These are phyloP conservation scores for Echeneis naucrates DNA, from an alignment of 2,797 vertebrate species.

Conservation along the genomic window DNA sequence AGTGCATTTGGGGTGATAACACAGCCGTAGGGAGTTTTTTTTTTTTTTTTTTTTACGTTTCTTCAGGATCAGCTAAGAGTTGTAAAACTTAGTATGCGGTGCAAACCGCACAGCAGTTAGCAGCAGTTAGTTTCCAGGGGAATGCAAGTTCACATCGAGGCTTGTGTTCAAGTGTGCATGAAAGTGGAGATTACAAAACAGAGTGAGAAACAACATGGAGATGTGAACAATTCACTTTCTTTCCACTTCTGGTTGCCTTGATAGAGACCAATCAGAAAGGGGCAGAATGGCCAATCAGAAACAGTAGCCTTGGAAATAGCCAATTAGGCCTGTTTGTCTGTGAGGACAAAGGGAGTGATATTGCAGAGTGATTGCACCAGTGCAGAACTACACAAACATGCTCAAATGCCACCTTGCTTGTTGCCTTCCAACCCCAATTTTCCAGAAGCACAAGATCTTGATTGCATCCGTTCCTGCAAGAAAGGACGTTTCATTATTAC, in stretches of 20 bases:
- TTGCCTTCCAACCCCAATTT: slow-evolving; percentile 80
- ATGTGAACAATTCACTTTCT: slow-evolving; percentile 61
- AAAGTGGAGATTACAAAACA: slow-evolving; percentile 34
- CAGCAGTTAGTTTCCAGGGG: neutral
- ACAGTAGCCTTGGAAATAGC: slow-evolving; percentile 70
- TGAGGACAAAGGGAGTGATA: slow-evolving; percentile 79
- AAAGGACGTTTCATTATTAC: slow-evolving; percentile 76
- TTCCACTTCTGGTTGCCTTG: slow-evolving; percentile 52
- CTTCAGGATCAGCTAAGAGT: neutral
- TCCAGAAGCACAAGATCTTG: slow-evolving; percentile 73
- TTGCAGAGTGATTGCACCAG: slow-evolving; percentile 81
- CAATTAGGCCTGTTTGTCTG: slow-evolving; percentile 82
- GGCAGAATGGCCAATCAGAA: slow-evolving; percentile 78
- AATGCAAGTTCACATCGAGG: slow-evolving; percentile 10
- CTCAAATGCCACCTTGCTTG: slow-evolving; percentile 77
- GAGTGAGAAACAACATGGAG: slow-evolving; percentile 38
- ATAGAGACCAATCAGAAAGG: slow-evolving; percentile 75
- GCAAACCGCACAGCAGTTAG: neutral
- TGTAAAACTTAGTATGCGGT: neutral
- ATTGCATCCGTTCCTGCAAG: slow-evolving; percentile 72
- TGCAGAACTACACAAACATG: slow-evolving; percentile 70
- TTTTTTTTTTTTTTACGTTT: neutral
- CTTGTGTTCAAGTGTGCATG: slow-evolving; percentile 21
- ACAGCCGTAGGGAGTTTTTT: neutral
- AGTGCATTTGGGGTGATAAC: neutral